These are phyloP conservation scores for Onthophagus taurus DNA, from an alignment of 1,140 invertebrate genomes.

Conservation along the genomic window DNA sequence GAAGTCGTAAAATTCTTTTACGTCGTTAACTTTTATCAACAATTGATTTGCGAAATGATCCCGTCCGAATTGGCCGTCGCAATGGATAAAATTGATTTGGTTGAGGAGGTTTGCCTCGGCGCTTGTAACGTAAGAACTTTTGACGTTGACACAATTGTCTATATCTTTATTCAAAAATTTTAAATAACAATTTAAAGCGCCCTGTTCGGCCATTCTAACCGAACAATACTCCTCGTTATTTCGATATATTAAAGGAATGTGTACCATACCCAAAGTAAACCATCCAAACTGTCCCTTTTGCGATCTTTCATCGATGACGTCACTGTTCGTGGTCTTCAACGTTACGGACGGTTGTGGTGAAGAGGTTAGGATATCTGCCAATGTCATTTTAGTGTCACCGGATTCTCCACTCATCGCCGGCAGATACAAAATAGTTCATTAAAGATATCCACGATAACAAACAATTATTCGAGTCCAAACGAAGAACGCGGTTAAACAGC, in stretches of 20 bases:
- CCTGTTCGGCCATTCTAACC: slow-evolving; percentile 82
- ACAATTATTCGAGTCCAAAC: no score
- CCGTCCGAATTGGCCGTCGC: slow-evolving; percentile 80
- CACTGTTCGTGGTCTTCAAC: slow-evolving; percentile 11
- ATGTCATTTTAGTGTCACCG: background rate
- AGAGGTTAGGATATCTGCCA: background rate
- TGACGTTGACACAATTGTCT: slow-evolving; percentile 78
- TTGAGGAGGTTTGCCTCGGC: slow-evolving; percentile 81
- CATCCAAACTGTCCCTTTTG: slow-evolving; percentile 82
- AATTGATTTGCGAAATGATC: slow-evolving; percentile 81
- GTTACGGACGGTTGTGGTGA: background rate
- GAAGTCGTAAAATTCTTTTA: slow-evolving; percentile 84
- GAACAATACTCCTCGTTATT: slow-evolving; percentile 78
- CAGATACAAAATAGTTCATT: no score
- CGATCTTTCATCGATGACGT: slow-evolving; percentile 60
- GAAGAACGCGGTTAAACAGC: no score
- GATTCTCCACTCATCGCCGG: background rate
- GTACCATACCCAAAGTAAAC: slow-evolving; percentile 72
- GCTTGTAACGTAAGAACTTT: slow-evolving; percentile 88
- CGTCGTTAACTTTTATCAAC: slow-evolving; percentile 77
- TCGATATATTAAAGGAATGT: slow-evolving; percentile 81
- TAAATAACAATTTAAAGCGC: slow-evolving; percentile 74
- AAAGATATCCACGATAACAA: no score
- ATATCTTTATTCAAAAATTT: slow-evolving; percentile 73
- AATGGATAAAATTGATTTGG: slow-evolving; percentile 88